phyloP scores from a whole-genome alignment of 2,797 vertebrate species.

The Cygnus olor region DNA sequence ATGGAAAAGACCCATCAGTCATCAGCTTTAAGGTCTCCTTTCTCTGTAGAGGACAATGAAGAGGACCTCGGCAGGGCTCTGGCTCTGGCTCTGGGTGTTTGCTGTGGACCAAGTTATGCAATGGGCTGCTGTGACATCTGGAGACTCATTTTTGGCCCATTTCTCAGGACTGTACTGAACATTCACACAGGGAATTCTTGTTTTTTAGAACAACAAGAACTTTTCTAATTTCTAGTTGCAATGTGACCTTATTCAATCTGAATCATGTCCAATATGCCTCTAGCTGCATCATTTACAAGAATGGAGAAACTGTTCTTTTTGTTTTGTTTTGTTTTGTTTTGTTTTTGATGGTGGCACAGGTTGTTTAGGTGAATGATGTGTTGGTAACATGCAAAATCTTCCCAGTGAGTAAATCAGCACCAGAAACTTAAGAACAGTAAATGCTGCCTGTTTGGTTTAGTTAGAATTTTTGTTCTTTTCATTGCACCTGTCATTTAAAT shows the following conservation, averaged over 20 bases:
- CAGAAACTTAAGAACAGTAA: neutral
- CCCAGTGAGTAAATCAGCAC: neutral
- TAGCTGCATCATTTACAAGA: neutral
- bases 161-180: neutral
- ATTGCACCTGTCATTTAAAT: neutral
- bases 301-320: neutral
- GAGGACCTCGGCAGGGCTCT: neutral
- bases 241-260: neutral
- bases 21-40: neutral
- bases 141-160: neutral
- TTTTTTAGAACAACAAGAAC: neutral
- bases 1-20: neutral
- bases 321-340: neutral
- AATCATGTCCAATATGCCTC: neutral
- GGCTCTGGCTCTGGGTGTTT: neutral
- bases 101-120: neutral
- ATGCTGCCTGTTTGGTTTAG: neutral
- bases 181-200: neutral
- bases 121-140: neutral
- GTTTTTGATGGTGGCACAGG: neutral
- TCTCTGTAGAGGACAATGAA: neutral
- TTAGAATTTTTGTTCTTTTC: slow-evolving; percentile 18
- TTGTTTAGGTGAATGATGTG: neutral
- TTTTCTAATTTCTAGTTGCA: neutral
- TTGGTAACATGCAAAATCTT: neutral